These are phyloP conservation scores for Pantherophis guttatus DNA, from an alignment of 2,113 vertebrate genomes.

Conservation along the genomic window DNA sequence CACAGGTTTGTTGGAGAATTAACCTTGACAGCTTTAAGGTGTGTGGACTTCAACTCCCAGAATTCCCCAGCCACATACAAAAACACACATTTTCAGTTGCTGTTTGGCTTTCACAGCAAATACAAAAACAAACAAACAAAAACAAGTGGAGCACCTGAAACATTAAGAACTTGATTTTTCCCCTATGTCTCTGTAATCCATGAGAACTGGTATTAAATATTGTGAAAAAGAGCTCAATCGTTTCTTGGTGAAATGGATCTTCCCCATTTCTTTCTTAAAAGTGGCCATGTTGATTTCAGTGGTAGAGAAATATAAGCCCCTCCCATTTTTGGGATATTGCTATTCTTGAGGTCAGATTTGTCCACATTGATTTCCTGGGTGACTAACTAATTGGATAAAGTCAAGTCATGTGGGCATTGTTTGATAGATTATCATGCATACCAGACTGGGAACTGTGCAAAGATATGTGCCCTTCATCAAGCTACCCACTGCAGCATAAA, in stretches of 20 bases:
- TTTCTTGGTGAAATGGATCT: background rate
- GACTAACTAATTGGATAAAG: background rate
- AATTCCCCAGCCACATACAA: background rate
- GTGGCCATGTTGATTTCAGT: background rate
- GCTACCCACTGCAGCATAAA: background rate
- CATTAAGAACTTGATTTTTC: background rate
- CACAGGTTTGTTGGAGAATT: background rate
- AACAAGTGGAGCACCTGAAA: background rate
- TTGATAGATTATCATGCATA: background rate
- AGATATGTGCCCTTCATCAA: background rate
- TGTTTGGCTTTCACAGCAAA: background rate
- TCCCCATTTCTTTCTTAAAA: background rate
- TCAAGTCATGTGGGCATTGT: background rate
- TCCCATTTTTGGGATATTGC: background rate
- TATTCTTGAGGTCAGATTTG: background rate
- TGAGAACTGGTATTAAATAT: background rate
- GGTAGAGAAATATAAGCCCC: background rate
- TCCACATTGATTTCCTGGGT: background rate
- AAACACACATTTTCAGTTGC: background rate
- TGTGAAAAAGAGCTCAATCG: background rate
- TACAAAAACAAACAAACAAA: background rate
- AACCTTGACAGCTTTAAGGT: background rate
- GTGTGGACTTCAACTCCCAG: background rate
- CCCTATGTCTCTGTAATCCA: background rate
- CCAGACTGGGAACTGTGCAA: background rate